phyloP scores from a whole-genome alignment of 2,888 invertebrate species.

The Pachydiplax longipennis region DNA sequence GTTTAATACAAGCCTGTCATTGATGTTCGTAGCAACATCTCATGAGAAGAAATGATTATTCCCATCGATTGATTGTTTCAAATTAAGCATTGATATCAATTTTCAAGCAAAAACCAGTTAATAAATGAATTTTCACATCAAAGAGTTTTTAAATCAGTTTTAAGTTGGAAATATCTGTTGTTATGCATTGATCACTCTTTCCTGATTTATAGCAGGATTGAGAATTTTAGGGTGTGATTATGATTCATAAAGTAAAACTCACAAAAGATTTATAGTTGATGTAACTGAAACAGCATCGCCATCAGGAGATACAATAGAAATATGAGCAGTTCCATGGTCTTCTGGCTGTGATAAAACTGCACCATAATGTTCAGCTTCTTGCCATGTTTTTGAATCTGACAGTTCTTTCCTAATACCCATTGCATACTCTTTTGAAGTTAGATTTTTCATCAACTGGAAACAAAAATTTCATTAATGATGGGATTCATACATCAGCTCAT shows the following conservation, averaged over 20 bases:
- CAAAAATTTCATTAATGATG: background rate
- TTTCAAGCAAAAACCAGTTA: too few relatives aligned
- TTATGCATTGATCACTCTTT: too few relatives aligned
- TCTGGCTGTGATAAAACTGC: conserved; percentile 63
- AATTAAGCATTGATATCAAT: too few relatives aligned
- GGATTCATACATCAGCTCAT: background rate
- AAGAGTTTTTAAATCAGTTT: too few relatives aligned
- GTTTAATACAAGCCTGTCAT: too few relatives aligned
- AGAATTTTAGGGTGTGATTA: conserved; percentile 50
- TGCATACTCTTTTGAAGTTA: conserved; percentile 72
- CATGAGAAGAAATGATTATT: too few relatives aligned
- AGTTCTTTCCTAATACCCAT: conserved; percentile 62
- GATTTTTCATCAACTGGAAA: conserved; percentile 69
- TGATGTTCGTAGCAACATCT: too few relatives aligned
- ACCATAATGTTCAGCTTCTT: conserved; percentile 76
- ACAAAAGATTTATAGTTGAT: conserved; percentile 88
- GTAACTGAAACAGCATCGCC: conserved; percentile 92
- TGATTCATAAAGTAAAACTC: conserved; percentile 60
- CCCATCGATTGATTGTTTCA: too few relatives aligned
- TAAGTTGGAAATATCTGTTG: too few relatives aligned
- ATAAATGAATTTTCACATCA: too few relatives aligned
- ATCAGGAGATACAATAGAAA: conserved; percentile 81
- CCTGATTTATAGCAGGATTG: background rate
- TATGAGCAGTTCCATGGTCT: conserved; percentile 90
- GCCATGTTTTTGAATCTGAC: conserved; percentile 67